These are phyloP conservation scores for Menura novaehollandiae DNA, from an alignment of 2,113 vertebrate genomes.

Conservation along the genomic window DNA sequence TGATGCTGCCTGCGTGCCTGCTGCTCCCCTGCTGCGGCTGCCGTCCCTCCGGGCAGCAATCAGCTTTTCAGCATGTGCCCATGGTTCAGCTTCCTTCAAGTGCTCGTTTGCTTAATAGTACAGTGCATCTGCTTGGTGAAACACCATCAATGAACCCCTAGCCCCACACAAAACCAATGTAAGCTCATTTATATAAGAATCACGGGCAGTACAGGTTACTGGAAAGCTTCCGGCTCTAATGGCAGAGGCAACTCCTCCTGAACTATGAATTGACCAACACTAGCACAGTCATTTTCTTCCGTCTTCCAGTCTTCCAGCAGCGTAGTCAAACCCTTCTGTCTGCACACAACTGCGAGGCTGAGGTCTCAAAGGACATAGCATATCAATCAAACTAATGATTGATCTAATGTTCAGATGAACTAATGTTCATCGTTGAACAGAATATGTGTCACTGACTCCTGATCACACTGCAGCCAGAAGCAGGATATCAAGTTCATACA, in stretches of 20 bases:
- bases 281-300: neutral
- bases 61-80: neutral
- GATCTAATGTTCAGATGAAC: too few species aligned
- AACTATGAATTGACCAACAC: neutral
- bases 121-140: neutral
- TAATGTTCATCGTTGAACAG: neutral
- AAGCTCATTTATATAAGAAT: neutral
- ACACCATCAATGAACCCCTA: neutral
- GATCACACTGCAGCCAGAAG: neutral
- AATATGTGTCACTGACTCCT: neutral
- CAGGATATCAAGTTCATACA: neutral
- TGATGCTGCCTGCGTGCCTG: neutral
- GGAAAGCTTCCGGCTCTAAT: neutral
- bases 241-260: neutral
- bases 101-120: accelerated
- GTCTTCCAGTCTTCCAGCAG: neutral
- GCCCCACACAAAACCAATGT: neutral
- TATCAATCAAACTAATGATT: neutral
- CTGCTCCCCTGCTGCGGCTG: neutral
- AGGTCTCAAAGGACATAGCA: neutral
- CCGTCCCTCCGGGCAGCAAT: neutral
- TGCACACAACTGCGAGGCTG: neutral
- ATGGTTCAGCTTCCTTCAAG: neutral
- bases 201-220: neutral
- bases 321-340: neutral